These are phyloP conservation scores for Creontiades dilutus DNA, from an alignment of 2,888 invertebrate genomes.

Conservation along the genomic window DNA sequence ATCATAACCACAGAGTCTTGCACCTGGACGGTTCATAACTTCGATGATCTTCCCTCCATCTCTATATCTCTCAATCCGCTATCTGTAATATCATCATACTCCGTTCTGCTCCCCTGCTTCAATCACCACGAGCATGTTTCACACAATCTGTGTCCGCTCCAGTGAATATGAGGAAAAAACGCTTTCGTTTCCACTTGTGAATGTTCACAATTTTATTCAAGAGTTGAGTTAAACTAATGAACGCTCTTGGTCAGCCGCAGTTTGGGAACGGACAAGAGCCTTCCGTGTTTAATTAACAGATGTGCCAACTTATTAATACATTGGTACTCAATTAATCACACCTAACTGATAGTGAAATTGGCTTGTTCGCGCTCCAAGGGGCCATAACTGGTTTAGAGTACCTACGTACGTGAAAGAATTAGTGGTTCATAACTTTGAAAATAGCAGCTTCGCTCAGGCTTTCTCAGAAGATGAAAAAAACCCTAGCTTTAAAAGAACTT, in stretches of 20 bases:
- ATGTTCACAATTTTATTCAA: background rate
- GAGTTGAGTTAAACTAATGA: background rate
- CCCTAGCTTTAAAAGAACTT: background rate
- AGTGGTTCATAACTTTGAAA: background rate
- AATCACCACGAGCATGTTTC: slow-evolving; percentile 30
- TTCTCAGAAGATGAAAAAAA: background rate
- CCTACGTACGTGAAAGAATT: background rate
- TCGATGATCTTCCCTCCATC: background rate
- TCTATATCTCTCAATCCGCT: background rate
- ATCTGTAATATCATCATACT: background rate
- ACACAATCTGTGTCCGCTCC: slow-evolving; percentile 22
- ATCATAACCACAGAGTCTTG: background rate
- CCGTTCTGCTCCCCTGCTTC: background rate
- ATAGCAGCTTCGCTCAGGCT: background rate
- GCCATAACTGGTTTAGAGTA: slow-evolving; percentile 3
- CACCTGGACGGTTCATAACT: background rate
- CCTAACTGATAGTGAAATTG: background rate
- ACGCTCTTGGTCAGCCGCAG: background rate
- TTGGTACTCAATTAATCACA: background rate
- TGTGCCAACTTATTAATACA: slow-evolving; percentile 16
- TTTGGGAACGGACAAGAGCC: background rate
- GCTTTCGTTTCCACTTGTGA: background rate
- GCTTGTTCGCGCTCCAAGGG: background rate
- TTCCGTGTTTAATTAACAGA: background rate
- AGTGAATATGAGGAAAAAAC: background rate